These are phyloP conservation scores for Meganola albula DNA, from an alignment of 2,888 invertebrate species.

Conservation along the genomic window DNA sequence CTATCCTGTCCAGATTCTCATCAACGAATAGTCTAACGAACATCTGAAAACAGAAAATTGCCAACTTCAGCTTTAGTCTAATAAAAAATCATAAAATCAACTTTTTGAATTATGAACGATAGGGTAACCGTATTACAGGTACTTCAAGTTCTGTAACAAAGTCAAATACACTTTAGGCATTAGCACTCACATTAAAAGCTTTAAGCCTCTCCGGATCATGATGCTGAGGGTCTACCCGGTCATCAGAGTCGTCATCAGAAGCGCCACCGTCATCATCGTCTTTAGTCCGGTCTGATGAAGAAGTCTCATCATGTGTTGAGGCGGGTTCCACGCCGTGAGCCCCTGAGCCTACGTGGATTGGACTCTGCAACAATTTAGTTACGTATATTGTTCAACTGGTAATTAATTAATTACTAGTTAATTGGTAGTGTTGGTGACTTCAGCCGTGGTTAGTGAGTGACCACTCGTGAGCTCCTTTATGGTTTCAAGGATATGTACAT, in stretches of 20 bases:
- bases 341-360: constrained; percentile 77
- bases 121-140: no score
- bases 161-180: background rate
- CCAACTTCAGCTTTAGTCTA: no score
- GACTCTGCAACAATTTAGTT: constrained; percentile 80
- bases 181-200: constrained; percentile 91
- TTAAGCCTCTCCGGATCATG: constrained; percentile 96
- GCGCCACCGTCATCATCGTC: constrained; percentile 82
- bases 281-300: constrained; percentile 91
- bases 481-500: no score
- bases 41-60: constrained; percentile 91
- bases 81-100: no score
- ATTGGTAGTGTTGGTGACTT: no score
- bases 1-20: constrained; percentile 96
- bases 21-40: constrained; percentile 97
- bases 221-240: constrained; percentile 90
- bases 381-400: no score
- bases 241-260: constrained; percentile 92
- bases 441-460: no score
- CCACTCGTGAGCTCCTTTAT: no score
- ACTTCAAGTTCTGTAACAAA: no score
- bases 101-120: no score
- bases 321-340: constrained; percentile 71
- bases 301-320: constrained; percentile 90
- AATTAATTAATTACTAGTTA: no score